Conservation (phyloP, 1,140 invertebrate genomes). For the Drosophila navojoa region DNA sequence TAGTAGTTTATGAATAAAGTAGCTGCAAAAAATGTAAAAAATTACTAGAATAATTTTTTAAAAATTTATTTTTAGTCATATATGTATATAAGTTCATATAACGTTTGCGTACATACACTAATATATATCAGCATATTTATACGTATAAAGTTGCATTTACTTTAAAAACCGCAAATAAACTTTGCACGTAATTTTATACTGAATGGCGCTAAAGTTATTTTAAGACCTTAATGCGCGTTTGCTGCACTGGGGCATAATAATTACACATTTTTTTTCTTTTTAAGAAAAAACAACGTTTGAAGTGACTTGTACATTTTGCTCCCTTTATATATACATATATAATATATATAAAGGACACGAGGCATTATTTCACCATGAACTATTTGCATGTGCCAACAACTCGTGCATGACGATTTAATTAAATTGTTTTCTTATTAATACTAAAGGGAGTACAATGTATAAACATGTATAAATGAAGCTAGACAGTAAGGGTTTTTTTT, state of each 20-base stretch:
- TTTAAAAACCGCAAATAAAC: neutral
- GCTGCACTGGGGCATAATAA: neutral
- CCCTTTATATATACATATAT: too few species aligned
- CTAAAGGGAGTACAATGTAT: too few species aligned
- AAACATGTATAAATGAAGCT: too few species aligned
- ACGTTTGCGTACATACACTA: too few species aligned
- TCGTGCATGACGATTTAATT: neutral
- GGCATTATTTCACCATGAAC: neutral
- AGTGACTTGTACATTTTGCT: neutral
- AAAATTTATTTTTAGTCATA: too few species aligned
- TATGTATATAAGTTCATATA: too few species aligned
- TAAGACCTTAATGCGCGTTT: neutral
- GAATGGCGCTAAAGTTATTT: neutral
- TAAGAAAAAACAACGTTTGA: neutral
- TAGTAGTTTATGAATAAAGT: too few species aligned
- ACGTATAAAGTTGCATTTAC: neutral
- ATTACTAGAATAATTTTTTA: too few species aligned
- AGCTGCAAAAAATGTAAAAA: too few species aligned
- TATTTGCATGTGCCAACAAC: neutral
- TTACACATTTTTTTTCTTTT: conserved; percentile 1
- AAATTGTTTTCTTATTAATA: neutral
- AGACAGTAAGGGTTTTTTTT: too few species aligned
- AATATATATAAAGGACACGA: neutral
- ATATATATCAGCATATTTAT: too few species aligned
- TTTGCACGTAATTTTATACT: neutral